Conservation (phyloP, 2,888 invertebrate species). For the Beris morrisii region DNA sequence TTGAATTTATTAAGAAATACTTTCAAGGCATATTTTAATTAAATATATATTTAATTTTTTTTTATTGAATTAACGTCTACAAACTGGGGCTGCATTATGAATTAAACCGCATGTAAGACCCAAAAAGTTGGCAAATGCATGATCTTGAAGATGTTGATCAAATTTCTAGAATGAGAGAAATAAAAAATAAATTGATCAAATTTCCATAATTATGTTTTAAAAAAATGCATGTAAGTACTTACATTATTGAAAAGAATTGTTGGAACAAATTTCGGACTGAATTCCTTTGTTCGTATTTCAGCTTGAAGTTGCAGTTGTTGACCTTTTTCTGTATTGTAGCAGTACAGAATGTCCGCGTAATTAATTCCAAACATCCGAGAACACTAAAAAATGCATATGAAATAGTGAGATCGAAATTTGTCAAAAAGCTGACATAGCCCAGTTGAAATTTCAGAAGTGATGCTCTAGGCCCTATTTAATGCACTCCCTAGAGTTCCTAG, state of each 20-base stretch:
- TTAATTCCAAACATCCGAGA: constrained; percentile 52
- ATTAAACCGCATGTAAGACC: constrained; percentile 52
- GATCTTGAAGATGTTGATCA: constrained; percentile 55
- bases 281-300: constrained; percentile 54
- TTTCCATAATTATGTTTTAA: neutral
- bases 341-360: constrained; percentile 51
- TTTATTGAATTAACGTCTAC: too few species aligned
- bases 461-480: too few species aligned
- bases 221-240: constrained; percentile 42
- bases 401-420: neutral
- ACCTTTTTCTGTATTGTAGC: constrained; percentile 55
- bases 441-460: too few species aligned
- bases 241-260: constrained; percentile 60
- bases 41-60: too few species aligned
- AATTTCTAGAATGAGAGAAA: constrained; percentile 48
- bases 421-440: too few species aligned
- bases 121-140: constrained; percentile 54
- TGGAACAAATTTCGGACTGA: constrained; percentile 57
- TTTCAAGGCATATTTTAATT: too few species aligned
- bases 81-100: constrained; percentile 21
- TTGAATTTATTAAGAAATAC: neutral
- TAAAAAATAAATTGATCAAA: neutral
- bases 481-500: too few species aligned
- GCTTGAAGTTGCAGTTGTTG: constrained; percentile 57
- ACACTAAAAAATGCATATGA: constrained; percentile 50